Evolutionary conservation across 2,797 vertebrate species (phyloP).

Genomic region (Hydrolagus colliei): DNA sequence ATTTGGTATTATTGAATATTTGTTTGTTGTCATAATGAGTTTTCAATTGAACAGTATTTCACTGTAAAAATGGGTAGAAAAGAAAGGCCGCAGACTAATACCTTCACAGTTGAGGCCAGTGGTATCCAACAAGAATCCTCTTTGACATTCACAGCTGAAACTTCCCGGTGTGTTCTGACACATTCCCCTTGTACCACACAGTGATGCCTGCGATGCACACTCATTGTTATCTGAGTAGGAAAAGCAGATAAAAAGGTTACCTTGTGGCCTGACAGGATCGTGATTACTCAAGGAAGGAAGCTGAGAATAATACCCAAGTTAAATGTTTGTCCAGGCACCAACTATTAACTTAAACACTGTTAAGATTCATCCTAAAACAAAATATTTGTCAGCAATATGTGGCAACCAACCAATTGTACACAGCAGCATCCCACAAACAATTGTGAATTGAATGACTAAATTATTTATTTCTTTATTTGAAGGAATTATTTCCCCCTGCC

Average conservation of each 20-base stretch:
- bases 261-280: no score
- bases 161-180: slow-evolving; percentile 75
- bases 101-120: slow-evolving; percentile 70
- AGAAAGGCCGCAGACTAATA: slow-evolving; percentile 38
- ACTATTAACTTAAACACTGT: background rate
- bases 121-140: slow-evolving; percentile 66
- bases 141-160: slow-evolving; percentile 71
- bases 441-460: no score
- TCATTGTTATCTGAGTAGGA: slow-evolving; percentile 68
- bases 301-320: background rate
- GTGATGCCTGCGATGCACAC: slow-evolving; percentile 58
- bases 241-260: background rate
- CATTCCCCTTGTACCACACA: slow-evolving; percentile 66
- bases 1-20: no score
- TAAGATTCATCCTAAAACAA: background rate
- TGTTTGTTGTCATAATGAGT: no score
- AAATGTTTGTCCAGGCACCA: background rate
- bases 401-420: no score
- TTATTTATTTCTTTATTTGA: no score
- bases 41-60: no score
- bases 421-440: no score
- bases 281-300: background rate
- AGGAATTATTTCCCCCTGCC: no score
- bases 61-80: background rate
- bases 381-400: no score